Base-by-base conservation (phyloP, 2,797 vertebrate genomes). In the Chrysolophus pictus region DNA sequence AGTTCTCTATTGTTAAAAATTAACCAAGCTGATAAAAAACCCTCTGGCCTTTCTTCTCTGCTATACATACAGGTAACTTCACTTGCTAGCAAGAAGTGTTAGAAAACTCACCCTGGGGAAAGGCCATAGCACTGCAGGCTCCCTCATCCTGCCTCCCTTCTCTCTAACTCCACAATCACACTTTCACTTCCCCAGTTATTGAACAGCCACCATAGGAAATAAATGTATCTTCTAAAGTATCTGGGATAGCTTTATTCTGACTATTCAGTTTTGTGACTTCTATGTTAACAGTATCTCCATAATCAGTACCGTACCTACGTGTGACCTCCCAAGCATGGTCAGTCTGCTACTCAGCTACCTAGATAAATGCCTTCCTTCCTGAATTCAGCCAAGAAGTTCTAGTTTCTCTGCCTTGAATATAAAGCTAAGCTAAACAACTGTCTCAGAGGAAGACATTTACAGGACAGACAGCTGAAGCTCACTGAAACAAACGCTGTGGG, bases 91-190 rank as follows among this genome's bases (percentile, higher is more conserved):
- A 78, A 4, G 4, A 35, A 41, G 37, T 2, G 23, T 42, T 62
- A 49, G 49, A 77, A 60, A 15, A 10, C 44, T 24, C 0, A 31
- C 14, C 8, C 0, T 19, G 29, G 21, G 42, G 19, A 69, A 14
- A 67, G 11, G 9, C 22, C 55, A 31, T 67, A 69, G 4, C 1
- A 0, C 67, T 3, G 6, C 64, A 49, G n/a, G 35, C 33, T 70
- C 64, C 37, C 53, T 51, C 67, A 62, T 64, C 39, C 59, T 49
- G 24, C 7, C 80, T 35, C 67, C 41, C 31, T 10, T 4, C 14
- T 16, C 62, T 68, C 13, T 29, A 62, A 29, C 1, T 16, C 28
- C 41, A 42, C 47, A 46, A 0, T 14, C 0, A 11, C 2, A 4
- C 13, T 64, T 24, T 39, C 18, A 44, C 9, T 18, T 44, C 70